A percentile compares a stretch with the other conserved stretches of the same genome.
Evolutionary conservation across 2,113 vertebrate genomes (phyloP).

Genomic region (Xenopus borealis): DNA sequence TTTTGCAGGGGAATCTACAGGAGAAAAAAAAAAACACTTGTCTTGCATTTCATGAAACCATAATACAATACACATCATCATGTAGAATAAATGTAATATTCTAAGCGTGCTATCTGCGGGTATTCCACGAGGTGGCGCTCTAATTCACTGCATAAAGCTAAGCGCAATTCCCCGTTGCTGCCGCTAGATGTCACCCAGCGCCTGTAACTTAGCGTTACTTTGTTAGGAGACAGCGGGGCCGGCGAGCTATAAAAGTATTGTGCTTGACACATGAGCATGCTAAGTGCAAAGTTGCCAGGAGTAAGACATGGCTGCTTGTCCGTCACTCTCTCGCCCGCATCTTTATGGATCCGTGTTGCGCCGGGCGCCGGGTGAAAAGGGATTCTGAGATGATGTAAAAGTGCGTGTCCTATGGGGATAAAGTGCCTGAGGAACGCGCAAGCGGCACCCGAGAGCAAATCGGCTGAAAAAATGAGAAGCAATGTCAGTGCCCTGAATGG

Average conservation of each 20-base stretch:
- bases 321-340: background rate
- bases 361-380: background rate
- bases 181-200: slow-evolving; percentile 61
- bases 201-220: slow-evolving; percentile 24
- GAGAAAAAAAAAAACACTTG: too few relatives aligned
- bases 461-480: slow-evolving; percentile 62
- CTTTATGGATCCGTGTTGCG: background rate
- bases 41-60: too few relatives aligned
- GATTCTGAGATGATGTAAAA: slow-evolving; percentile 25
- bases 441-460: slow-evolving; percentile 12
- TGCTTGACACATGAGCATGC: slow-evolving; percentile 49
- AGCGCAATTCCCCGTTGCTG: background rate
- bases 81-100: too few relatives aligned
- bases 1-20: too few relatives aligned
- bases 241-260: slow-evolving; percentile 57
- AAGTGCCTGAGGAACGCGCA: background rate
- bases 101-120: too few relatives aligned
- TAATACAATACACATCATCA: too few relatives aligned
- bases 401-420: background rate
- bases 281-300: slow-evolving; percentile 38
- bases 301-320: slow-evolving; percentile 46
- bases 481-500: slow-evolving; percentile 78
- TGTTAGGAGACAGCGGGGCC: slow-evolving; percentile 55
- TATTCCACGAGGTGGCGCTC: slow-evolving; percentile 22
- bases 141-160: background rate